Evolutionary conservation across 2,888 invertebrate species (phyloP).

Genomic region (Apamea monoglypha): DNA sequence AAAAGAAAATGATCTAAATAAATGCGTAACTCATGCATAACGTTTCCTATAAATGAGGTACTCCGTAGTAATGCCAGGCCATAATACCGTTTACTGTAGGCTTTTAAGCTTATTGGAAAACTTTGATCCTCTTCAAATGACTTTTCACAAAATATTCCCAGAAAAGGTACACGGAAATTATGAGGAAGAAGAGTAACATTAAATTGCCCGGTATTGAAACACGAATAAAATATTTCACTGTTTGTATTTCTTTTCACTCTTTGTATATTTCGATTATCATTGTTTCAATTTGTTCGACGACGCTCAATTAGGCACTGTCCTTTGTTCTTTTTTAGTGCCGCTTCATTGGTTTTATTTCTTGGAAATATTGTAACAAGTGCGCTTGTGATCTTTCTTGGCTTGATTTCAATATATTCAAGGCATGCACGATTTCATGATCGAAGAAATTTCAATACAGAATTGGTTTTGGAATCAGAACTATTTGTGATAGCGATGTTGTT

Average conservation of each 20-base stretch:
- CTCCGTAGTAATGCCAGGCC: constrained; percentile 52
- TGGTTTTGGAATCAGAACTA: not conserved
- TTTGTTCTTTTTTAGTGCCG: constrained; percentile 40
- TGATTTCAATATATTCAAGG: constrained; percentile 19
- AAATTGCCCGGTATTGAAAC: constrained; percentile 37
- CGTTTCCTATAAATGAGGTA: constrained; percentile 51
- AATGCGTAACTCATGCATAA: constrained; percentile 52
- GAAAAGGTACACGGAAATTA: constrained; percentile 49
- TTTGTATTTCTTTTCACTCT: constrained; percentile 29
- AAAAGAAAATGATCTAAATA: constrained; percentile 54
- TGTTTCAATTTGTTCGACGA: constrained; percentile 41
- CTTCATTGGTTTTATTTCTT: constrained; percentile 37
- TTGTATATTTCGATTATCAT: constrained; percentile 34
- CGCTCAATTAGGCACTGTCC: constrained; percentile 43
- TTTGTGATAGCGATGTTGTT: not conserved
- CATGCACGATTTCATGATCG: constrained; percentile 1
- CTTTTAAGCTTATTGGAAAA: constrained; percentile 66
- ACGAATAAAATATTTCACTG: constrained; percentile 42
- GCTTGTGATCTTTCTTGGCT: constrained; percentile 24
- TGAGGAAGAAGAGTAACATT: constrained; percentile 43
- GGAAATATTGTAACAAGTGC: constrained; percentile 22
- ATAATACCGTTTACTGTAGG: constrained; percentile 54
- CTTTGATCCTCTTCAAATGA: constrained; percentile 61
- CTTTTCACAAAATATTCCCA: constrained; percentile 53
- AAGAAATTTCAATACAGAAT: constrained; percentile 8